Evolutionary conservation across 1,140 invertebrate species (phyloP).

Genomic region (Tetramorium simillimum): DNA sequence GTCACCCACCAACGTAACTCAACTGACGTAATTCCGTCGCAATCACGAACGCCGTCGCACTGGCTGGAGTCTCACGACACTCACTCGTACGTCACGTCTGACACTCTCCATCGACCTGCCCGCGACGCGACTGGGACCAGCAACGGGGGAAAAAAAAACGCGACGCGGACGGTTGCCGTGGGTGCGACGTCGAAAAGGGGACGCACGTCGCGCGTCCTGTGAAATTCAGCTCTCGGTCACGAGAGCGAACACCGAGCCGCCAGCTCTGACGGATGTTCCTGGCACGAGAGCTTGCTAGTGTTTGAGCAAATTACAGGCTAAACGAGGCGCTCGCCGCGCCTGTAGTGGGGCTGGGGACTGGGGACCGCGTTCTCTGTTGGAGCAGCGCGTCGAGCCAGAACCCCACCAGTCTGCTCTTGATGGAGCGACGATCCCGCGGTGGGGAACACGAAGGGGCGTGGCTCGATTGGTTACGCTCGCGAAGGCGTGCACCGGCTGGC

Average conservation of each 20-base stretch:
- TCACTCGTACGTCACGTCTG: constrained; percentile 51
- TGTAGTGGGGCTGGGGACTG: constrained; percentile 59
- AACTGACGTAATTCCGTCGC: constrained; percentile 1
- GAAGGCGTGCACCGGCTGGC: constrained; percentile 51
- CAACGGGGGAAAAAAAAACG: neutral
- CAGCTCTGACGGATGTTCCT: constrained; percentile 80
- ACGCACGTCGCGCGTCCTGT: constrained; percentile 19
- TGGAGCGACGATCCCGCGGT: neutral
- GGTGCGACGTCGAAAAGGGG: neutral
- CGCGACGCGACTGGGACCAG: neutral
- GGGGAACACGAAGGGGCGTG: constrained; percentile 57
- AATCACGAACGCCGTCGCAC: constrained; percentile 52
- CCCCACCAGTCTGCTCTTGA: constrained; percentile 51
- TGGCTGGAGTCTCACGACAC: constrained; percentile 48
- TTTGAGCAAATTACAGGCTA: constrained; percentile 85
- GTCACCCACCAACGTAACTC: constrained; percentile 23
- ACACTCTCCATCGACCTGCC: constrained; percentile 59
- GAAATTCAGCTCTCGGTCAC: neutral
- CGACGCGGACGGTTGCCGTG: neutral
- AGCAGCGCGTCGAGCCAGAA: neutral
- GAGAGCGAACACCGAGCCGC: constrained; percentile 39
- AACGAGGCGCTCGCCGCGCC: constrained; percentile 76
- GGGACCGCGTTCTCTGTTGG: constrained; percentile 30
- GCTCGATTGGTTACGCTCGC: neutral
- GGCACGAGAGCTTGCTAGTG: constrained; percentile 83